Conservation (phyloP, 92 coral and sea anemone species). For the Paragorgia papillata region DNA sequence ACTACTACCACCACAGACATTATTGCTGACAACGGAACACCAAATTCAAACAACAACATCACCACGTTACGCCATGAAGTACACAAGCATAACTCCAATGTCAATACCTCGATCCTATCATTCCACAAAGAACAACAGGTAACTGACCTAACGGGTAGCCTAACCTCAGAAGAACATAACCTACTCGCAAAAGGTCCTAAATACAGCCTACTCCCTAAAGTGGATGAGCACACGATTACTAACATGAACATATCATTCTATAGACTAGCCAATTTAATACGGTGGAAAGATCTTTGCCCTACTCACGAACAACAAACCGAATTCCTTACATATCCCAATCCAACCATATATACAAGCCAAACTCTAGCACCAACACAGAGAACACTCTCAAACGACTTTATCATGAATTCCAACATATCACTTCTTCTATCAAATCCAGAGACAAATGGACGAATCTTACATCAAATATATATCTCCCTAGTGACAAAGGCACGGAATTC, state of each 20-base stretch:
- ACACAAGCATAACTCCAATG: no score
- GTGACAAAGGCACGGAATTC: conserved; percentile 64
- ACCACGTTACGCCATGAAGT: no score
- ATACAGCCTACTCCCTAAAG: conserved; percentile 6
- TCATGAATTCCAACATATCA: background rate
- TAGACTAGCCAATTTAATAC: conserved; percentile 48
- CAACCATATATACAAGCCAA: conserved; percentile 44
- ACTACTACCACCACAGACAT: background rate
- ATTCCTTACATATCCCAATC: conserved; percentile 6
- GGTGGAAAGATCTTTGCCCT: conserved; percentile 44
- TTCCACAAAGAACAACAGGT: background rate
- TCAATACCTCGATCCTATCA: background rate
- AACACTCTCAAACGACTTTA: conserved; percentile 4
- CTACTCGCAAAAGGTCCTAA: conserved; percentile 62
- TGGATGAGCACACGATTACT: conserved; percentile 40
- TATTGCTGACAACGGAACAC: background rate
- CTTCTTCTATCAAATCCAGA: background rate
- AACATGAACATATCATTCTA: conserved; percentile 45
- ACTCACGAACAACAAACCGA: background rate
- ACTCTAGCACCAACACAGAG: background rate
- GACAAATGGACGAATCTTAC: conserved; percentile 55
- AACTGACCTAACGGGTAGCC: conserved; percentile 31
- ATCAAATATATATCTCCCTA: conserved; percentile 40
- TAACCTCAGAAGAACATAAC: conserved; percentile 25
- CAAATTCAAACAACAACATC: background rate